Percentiles rank a stretch among this genome's conserved stretches.
phyloP scores from a whole-genome alignment of 2,797 vertebrate genomes.

The Sebastes hubbsi region DNA sequence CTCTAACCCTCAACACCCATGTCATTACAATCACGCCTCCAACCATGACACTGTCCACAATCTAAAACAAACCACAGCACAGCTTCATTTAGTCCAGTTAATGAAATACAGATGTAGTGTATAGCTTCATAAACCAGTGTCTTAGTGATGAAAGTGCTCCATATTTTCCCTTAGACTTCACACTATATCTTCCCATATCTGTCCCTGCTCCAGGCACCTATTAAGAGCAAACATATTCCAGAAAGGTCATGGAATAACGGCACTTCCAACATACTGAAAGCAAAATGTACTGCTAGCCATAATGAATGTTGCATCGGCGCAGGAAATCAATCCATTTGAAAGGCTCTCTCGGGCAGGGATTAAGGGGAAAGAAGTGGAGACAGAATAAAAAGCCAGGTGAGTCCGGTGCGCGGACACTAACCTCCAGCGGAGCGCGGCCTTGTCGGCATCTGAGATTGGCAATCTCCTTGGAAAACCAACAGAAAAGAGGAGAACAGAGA shows the following conservation, averaged over 20 bases:
- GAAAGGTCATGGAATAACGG: conserved; percentile 72
- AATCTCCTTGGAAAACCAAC: conserved; percentile 68
- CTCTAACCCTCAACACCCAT: not conserved
- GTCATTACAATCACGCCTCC: not conserved
- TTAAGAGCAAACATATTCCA: conserved; percentile 63
- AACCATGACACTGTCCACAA: not conserved
- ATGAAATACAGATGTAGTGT: not conserved
- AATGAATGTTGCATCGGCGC: conserved; percentile 64
- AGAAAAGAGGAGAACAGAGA: conserved; percentile 49
- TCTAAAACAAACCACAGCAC: conserved; percentile 3
- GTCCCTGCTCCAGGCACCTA: conserved; percentile 36
- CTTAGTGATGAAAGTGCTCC: conserved; percentile 16
- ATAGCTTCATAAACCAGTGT: conserved; percentile 14
- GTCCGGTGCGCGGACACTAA: conserved; percentile 46
- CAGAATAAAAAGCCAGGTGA: conserved; percentile 47
- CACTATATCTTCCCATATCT: conserved; percentile 14
- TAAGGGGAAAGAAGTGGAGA: conserved; percentile 30
- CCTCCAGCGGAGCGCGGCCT: conserved; percentile 57
- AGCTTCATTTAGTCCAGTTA: not conserved
- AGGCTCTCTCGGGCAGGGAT: conserved; percentile 54
- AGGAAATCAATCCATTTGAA: conserved; percentile 71
- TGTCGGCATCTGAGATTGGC: conserved; percentile 56
- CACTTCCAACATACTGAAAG: conserved; percentile 60
- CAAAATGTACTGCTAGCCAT: conserved; percentile 58
- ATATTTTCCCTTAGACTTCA: conserved; percentile 21